Base-by-base conservation (phyloP, 2,113 vertebrate genomes). In the Accipiter virgatus region DNA sequence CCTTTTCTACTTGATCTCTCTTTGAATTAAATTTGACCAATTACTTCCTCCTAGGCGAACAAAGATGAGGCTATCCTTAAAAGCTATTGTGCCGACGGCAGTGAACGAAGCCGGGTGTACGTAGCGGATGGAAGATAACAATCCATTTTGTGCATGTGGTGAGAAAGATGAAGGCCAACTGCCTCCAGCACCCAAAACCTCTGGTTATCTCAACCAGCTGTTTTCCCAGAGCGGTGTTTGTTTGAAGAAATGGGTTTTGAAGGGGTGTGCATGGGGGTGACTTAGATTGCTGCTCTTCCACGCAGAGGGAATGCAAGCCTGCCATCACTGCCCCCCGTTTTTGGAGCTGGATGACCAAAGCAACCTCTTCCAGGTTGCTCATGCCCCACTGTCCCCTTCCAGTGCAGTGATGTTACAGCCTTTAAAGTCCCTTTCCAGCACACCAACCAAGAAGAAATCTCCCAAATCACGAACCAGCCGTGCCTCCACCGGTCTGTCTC, bases 1-100 rank as follows among this genome's bases (percentile, higher is more conserved):
- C 84, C 85, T 95, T 53, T 92, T 52, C 75, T 92, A 93, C 96
- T 78, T 94, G 91, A 96, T 95, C 55, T 74, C 77, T 58, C 50
- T 77, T 67, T 55, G 90, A 82, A 96, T 93, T 90, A 58, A 88
- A 93, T 72, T 67, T 93, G 88, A 67, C 82, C 90, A 65, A 86
- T 88, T 93, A 63, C 88, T 94, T 93, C 82, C 65, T 96, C 53
- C 43, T 80, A 89, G 81, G 66, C 79, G 89, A 93, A 75, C 72
- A 67, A 55, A 77, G 83, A 80, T 17, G 50, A 92, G 55, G 6
- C 32, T 48, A 13, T 27, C 48, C 53, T 93, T 75, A 79, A 72
- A 71, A 94, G 75, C 80, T 31, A 7, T 10, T 29, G 61, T 47
- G 68, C 43, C 1, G 2, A 31, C 0, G 0, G 82, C 59, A 34